Evolutionary conservation across 2,888 invertebrate species (phyloP), one percentile per base, ranked within the genome.

Genomic region (Microctonus aethiopoides): DNA sequence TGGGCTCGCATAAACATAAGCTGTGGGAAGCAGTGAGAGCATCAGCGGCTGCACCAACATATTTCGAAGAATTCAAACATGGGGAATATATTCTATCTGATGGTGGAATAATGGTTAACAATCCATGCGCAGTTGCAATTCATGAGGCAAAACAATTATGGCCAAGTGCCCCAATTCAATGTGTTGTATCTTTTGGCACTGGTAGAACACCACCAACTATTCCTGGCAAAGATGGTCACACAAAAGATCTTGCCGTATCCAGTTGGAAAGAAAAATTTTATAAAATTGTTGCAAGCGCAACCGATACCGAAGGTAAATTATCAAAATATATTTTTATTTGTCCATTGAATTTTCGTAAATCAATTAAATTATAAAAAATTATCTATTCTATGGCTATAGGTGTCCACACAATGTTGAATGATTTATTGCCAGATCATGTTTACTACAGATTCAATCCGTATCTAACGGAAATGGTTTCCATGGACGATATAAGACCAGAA

Each of bases 371-470:
- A n/a, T 29, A 3, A 32, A 10, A 22, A 51, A 24, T 20, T 13
- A 16, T 36, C 52, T 16, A 1, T 29, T 7, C 51, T 65, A n/a
- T 68, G 26, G 24, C 54, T 64, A 36, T 84, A 95, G 95, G 91
- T 77, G 94, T 95, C 5, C 95, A 95, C 82, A 90, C 91, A 61
- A 90, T 93, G 79, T 82, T 95, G 75, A 92, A 91, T 81, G 95
- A 95, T 85, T 87, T 95, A 63, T 87, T 95, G 0, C 93, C 94
- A 0, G 89, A 90, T 0, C 89, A 91, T 51, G 89, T 90, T 39
- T 96, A 97, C 87, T 96, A 90, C 86, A 90, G 97, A 5, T 93
- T 97, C 86, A 97, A 97, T 87, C 97, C 97, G 0, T 95, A 95
- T 78, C 88, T 97, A 68, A 92, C 93, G 68, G 92, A 94, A 82